Evolutionary conservation across 2,888 invertebrate genomes (phyloP), one percentile per base, ranked within the genome.

Genomic region (Coelinius sp.): DNA sequence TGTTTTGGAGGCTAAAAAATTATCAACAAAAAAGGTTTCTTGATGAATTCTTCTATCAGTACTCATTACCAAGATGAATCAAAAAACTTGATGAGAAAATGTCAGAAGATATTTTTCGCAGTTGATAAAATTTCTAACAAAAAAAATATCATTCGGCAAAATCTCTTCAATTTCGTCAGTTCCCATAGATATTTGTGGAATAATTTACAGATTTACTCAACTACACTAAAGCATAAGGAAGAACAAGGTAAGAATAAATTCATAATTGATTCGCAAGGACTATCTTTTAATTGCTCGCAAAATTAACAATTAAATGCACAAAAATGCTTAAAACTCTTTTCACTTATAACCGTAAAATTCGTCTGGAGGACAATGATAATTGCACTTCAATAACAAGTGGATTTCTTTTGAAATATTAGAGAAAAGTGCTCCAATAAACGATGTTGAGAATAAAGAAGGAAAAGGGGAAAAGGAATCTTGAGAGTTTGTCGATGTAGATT

Each of bases 361-460:
- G 14, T 41, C 22, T 17, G 8, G 24, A 10, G 38, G 31, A 52
- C 14, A 68, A 53, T 62, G 63, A 41, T 52, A n/a, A 49, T 59
- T 65, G 49, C 22, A 49, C 62, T 38, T 38, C 17, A 62, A 22
- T 8, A 10, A 14, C 31, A 59, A 10, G 20, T 63, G 46, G 24
- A 35, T 62, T n/a, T n/a, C 17, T 52, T 63, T 22, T 24, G 52
- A 70, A 70, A 44, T 25, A 63, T 82, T 82, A 87, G 65, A 93
- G 90, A 88, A 95, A 95, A 74, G 95, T 95, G 80, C 94, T 94
- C 96, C 96, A 96, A 86, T 96, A 96, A 12, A 95, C 94, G 77
- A 96, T 93, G 85, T 96, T 96, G n/a, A 96, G 90, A 83, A 96
- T 94, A 81, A 95, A 92, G 89, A 96, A 96, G 2, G 95, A 95